Percentiles rank a stretch among this genome's conserved stretches.
phyloP scores from a whole-genome alignment of 2,888 invertebrate species.

The Cactoblastis cactorum region DNA sequence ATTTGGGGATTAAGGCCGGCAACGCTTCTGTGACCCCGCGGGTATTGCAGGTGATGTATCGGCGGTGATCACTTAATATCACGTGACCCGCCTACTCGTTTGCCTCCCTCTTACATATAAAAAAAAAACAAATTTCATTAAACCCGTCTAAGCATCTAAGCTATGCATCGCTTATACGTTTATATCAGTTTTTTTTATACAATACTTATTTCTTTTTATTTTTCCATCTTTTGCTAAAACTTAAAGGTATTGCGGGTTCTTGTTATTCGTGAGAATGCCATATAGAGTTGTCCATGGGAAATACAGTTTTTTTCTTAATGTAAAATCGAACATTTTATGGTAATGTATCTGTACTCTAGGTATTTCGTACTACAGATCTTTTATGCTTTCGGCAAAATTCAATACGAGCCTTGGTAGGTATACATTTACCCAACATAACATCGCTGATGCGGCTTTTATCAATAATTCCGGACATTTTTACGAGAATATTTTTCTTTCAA shows the following conservation, averaged over 20 bases:
- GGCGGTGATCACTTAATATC: too few relatives aligned
- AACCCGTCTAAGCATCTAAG: too few relatives aligned
- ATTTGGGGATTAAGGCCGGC: too few relatives aligned
- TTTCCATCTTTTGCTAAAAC: conserved; percentile 13
- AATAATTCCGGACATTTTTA: not conserved
- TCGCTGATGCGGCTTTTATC: not conserved
- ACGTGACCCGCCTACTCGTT: too few relatives aligned
- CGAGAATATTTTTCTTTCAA: not conserved
- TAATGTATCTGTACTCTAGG: not conserved
- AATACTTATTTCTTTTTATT: not conserved
- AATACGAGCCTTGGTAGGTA: not conserved
- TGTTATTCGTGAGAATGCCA: conserved; percentile 23
- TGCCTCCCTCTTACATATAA: too few relatives aligned
- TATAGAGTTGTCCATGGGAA: conserved; percentile 24
- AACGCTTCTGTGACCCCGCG: too few relatives aligned
- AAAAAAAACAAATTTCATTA: too few relatives aligned
- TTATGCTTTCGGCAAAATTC: not conserved
- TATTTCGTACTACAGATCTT: not conserved
- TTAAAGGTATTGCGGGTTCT: conserved; percentile 18
- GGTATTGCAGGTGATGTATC: too few relatives aligned
- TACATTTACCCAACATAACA: not conserved
- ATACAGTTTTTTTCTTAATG: conserved; percentile 18
- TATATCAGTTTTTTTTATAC: too few relatives aligned
- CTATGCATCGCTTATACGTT: too few relatives aligned
- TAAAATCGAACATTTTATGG: too few relatives aligned